phyloP scores from a whole-genome alignment of 2,888 invertebrate genomes.

The Tenthredo distinguenda region DNA sequence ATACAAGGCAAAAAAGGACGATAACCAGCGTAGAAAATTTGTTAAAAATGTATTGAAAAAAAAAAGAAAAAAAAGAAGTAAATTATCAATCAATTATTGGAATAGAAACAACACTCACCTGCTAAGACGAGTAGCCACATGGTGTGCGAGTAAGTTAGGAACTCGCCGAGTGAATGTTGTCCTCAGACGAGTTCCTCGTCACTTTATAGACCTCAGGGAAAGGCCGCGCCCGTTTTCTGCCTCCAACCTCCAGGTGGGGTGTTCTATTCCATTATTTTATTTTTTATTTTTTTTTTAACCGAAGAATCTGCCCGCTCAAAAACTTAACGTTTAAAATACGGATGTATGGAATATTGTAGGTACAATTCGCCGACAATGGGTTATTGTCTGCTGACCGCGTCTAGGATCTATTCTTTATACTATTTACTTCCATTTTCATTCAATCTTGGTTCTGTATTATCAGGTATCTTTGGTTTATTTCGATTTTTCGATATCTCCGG shows the following conservation, averaged over 20 bases:
- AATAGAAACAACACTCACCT: conserved; percentile 69
- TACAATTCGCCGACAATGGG: not conserved
- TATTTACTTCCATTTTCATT: conserved; percentile 16
- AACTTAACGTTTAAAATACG: not conserved
- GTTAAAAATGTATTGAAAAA: not conserved
- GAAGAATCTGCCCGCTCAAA: not conserved
- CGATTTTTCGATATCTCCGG: not conserved
- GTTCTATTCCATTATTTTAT: conserved; percentile 44
- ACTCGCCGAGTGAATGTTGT: conserved; percentile 75
- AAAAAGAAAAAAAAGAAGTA: not conserved
- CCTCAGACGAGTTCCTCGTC: conserved; percentile 71
- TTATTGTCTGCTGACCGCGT: not conserved
- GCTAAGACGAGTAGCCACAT: conserved; percentile 75
- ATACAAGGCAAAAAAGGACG: not conserved
- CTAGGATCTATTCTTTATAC: not conserved
- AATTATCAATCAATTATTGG: not conserved
- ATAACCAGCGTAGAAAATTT: not conserved
- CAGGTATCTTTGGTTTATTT: not conserved
- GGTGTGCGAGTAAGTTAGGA: conserved; percentile 73
- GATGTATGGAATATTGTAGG: not conserved
- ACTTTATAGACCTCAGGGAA: conserved; percentile 77
- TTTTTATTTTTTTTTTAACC: not conserved
- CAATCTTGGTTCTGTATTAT: not conserved
- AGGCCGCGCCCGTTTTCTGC: conserved; percentile 73
- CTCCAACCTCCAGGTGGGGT: conserved; percentile 70